Evolutionary conservation across 2,888 invertebrate genomes (phyloP).

Genomic region (Tetragonisca angustula): DNA sequence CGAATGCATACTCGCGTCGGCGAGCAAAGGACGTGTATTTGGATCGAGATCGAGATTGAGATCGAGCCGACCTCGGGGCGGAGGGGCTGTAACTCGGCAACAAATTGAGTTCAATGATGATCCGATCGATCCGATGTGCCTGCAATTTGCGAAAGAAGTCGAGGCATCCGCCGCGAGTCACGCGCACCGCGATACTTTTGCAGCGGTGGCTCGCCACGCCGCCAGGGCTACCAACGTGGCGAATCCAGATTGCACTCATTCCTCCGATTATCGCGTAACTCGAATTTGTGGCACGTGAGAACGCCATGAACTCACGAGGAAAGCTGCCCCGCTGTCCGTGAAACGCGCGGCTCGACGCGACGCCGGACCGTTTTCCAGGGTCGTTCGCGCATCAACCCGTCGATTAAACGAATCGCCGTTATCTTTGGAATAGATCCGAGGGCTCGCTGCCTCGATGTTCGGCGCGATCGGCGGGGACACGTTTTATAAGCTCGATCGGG

Average conservation of each 20-base stretch:
- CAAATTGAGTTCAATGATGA: conserved; percentile 69
- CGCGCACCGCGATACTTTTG: conserved; percentile 35
- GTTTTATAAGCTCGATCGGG: conserved; percentile 69
- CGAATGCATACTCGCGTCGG: conserved; percentile 25
- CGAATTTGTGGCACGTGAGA: conserved; percentile 62
- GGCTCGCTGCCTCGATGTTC: conserved; percentile 27
- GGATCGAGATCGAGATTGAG: conserved; percentile 54
- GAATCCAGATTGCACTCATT: conserved; percentile 34
- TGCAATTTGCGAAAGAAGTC: conserved; percentile 69
- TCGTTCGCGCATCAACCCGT: conserved; percentile 39
- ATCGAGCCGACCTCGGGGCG: background rate
- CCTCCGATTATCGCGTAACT: conserved; percentile 43
- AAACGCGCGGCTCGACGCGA: background rate
- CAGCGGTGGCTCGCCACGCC: background rate
- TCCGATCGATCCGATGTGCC: conserved; percentile 61
- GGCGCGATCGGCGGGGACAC: conserved; percentile 56
- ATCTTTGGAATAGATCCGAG: conserved; percentile 62
- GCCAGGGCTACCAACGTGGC: conserved; percentile 13
- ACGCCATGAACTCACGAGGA: conserved; percentile 57
- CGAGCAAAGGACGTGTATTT: conserved; percentile 33
- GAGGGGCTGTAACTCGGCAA: conserved; percentile 41
- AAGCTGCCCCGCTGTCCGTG: background rate
- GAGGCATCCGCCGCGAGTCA: conserved; percentile 40
- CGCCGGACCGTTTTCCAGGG: conserved; percentile 34
- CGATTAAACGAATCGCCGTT: conserved; percentile 53